Evolutionary conservation across 2,797 vertebrate genomes (phyloP), one percentile per base, ranked within the genome.

Genomic region (Thunnus albacares): DNA sequence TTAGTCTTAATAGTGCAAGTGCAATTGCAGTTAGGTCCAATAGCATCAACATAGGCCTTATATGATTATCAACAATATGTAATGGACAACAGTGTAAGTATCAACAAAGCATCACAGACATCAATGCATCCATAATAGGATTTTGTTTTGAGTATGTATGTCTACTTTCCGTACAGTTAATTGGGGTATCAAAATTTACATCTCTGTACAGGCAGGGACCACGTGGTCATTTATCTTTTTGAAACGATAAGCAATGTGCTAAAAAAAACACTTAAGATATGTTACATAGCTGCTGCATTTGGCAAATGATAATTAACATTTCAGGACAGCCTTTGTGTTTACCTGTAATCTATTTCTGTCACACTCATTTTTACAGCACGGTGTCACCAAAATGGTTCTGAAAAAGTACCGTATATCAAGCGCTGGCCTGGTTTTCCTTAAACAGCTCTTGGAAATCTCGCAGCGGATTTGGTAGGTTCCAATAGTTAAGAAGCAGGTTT

Each of bases 11-110:
- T 92, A 93, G 91, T 93, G 79, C 89, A 90, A 94, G 89, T 93
- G 88, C 91, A 94, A 92, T 93, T 82, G 88, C 75, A 89, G 85
- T 93, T 92, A 93, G 94, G 93, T 94, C 92, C 90, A 84, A 90
- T 91, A 91, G 79, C 83, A 90, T 82, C 53, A 87, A 81, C 75
- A 85, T 71, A 90, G 66, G 84, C 74, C 63, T 82, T 83, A 71
- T 71, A 86, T 77, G 73, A 90, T 81, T 78, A 78, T 73, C 18
- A 53, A 87, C 75, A 71, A 75, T 76, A 90, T 73, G 75, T 68
- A 58, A 69, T 75, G 64, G 76, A 84, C 71, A 84, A 75, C 86
- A 89, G 82, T 82, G 69, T 81, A 77, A 71, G 69, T 71, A 80
- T 79, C 51, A 77, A 89, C 77, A 86, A 72, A 82, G 30, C 66